Conservation (phyloP, 2,113 vertebrate species). For the Xenopus tropicalis region DNA sequence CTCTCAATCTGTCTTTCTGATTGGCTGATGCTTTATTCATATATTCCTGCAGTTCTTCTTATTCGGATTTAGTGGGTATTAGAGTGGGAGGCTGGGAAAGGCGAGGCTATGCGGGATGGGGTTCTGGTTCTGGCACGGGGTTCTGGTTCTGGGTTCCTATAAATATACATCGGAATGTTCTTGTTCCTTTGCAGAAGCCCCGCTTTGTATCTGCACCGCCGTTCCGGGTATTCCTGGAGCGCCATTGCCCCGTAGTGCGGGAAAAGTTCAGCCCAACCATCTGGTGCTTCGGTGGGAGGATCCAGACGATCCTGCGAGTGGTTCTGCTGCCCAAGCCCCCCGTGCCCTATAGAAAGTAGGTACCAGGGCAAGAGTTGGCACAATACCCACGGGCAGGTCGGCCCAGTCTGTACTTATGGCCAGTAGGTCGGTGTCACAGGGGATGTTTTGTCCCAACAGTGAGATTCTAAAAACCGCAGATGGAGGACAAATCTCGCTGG, state of each 20-base stretch:
- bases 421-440: too few relatives aligned
- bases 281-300: constrained; percentile 71
- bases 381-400: neutral
- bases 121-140: too few relatives aligned
- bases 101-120: too few relatives aligned
- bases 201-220: constrained; percentile 56
- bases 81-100: too few relatives aligned
- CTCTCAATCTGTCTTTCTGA: too few relatives aligned
- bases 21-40: too few relatives aligned
- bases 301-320: constrained; percentile 60
- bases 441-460: constrained; percentile 47
- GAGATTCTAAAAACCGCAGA: constrained; percentile 70
- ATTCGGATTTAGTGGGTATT: too few relatives aligned
- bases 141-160: too few relatives aligned
- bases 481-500: constrained; percentile 78
- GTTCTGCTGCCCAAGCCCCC: constrained; percentile 61
- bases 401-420: too few relatives aligned
- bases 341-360: constrained; percentile 72
- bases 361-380: neutral
- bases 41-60: too few relatives aligned
- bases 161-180: too few relatives aligned
- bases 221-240: constrained; percentile 59
- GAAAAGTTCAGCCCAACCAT: constrained; percentile 66
- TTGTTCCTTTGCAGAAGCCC: constrained; percentile 51
- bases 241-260: constrained; percentile 61